Evolutionary conservation across 2,797 vertebrate species (phyloP).

Genomic region (Trachops cirrhosus): DNA sequence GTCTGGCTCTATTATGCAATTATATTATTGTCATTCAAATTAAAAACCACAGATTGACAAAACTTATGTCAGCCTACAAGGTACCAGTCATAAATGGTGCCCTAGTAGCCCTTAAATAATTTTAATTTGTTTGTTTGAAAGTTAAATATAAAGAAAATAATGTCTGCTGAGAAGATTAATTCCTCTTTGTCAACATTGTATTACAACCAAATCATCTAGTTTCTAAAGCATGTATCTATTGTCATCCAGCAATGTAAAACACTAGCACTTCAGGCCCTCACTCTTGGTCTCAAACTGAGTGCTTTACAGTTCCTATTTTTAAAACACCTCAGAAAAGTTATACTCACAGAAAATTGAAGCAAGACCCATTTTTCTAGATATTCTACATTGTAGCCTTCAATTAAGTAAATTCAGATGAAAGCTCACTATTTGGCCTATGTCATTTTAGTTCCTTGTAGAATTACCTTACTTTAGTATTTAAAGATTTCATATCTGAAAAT

Average conservation of each 20-base stretch:
- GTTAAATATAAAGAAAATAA: background rate
- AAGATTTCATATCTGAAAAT: constrained; percentile 1
- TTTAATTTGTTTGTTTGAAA: background rate
- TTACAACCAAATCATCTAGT: background rate
- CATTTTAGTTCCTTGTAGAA: background rate
- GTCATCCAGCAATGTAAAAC: constrained; percentile 6
- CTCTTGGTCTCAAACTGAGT: background rate
- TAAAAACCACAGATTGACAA: constrained; percentile 17
- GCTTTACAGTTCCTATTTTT: background rate
- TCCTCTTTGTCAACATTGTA: background rate
- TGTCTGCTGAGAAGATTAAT: background rate
- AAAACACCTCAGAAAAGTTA: background rate
- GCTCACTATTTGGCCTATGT: background rate
- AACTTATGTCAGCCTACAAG: background rate
- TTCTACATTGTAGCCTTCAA: background rate
- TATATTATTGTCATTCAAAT: background rate
- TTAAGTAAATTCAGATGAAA: constrained; percentile 1
- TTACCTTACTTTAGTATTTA: constrained; percentile 16
- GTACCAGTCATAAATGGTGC: background rate
- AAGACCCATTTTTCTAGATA: background rate
- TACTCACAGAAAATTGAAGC: background rate
- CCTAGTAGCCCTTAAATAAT: background rate
- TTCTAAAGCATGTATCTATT: background rate
- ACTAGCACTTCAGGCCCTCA: background rate
- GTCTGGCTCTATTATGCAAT: background rate